phyloP scores from a whole-genome alignment of 2,797 vertebrate species.

The Stomatorhinus walkeri region DNA sequence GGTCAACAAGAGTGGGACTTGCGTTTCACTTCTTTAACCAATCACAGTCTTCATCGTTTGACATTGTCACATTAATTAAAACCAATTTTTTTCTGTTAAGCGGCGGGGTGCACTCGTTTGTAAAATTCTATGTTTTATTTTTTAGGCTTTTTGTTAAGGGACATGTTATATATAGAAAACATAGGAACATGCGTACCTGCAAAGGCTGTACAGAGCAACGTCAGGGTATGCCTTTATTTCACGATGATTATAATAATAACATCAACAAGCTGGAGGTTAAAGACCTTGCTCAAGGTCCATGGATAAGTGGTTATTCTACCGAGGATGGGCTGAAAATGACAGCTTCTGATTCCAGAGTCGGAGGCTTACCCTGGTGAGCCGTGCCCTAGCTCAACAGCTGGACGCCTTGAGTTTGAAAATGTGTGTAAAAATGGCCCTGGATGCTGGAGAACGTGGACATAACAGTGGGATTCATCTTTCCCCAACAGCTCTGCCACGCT shows the following conservation, averaged over 20 bases:
- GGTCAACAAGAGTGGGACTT: background rate
- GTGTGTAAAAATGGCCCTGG: background rate
- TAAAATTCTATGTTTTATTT: background rate
- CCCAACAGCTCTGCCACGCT: constrained; percentile 83
- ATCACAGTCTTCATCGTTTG: background rate
- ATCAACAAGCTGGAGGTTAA: background rate
- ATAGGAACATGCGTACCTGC: background rate
- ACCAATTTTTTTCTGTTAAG: background rate
- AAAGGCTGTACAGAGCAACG: background rate
- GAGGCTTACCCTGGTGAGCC: background rate
- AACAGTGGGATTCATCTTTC: background rate
- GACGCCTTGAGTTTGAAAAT: background rate
- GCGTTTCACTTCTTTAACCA: background rate
- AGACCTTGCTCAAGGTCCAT: background rate
- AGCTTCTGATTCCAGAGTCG: background rate
- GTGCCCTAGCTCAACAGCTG: background rate
- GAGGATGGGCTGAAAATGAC: background rate
- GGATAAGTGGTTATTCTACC: background rate
- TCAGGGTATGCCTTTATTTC: background rate
- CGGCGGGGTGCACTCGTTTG: background rate
- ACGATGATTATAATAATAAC: background rate
- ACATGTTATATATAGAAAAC: background rate
- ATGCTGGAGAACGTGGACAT: background rate
- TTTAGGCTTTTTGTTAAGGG: background rate
- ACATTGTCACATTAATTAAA: background rate